Percentiles rank a stretch among this genome's conserved stretches.
Conservation (phyloP, 2,113 vertebrate genomes). For the rabbit (Oryctolagus cuniculus) region mOryCun1.1 NC_091445.1:94687001-94687500, state of each 20-base stretch:
- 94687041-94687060: not conserved
- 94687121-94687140: too few species aligned
- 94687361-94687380: too few species aligned
- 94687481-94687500: not conserved
- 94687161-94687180: not conserved
- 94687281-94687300: not conserved
- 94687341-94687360: not conserved
- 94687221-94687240: not conserved
- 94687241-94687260: rapidly evolving
- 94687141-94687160: not conserved
- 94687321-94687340: not conserved
- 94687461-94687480: too few species aligned
- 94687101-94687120: too few species aligned
- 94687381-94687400: not conserved
- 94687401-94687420: not conserved
- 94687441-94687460: not conserved
- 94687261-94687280: too few species aligned
- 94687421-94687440: not conserved
- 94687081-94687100: not conserved
- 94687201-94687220: not conserved
- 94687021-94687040: not conserved
- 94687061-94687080: not conserved
- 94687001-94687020: not conserved
- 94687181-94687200: not conserved
- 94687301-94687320: not conserved